Evolutionary conservation across 2,113 vertebrate genomes (phyloP).

Genomic region (Antechinus stuartii): DNA sequence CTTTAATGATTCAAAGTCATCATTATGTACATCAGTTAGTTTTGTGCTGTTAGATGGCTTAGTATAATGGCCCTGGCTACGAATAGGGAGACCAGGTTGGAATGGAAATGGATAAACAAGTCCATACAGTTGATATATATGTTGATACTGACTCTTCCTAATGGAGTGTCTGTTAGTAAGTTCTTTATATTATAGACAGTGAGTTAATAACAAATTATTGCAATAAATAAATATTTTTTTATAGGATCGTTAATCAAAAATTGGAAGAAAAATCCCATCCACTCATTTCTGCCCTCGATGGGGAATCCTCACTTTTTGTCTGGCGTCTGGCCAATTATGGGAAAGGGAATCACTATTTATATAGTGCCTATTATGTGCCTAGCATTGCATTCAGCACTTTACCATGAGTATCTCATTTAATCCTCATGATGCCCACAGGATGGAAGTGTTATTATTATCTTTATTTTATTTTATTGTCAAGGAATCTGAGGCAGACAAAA

Average conservation of each 20-base stretch:
- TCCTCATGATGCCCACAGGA: neutral
- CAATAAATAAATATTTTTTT: neutral
- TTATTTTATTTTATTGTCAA: neutral
- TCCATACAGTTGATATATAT: neutral
- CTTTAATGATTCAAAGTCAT: neutral
- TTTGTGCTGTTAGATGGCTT: neutral
- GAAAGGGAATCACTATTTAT: neutral
- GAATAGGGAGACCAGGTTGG: neutral
- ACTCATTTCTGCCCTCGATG: neutral
- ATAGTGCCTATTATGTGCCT: neutral
- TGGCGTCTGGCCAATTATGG: neutral
- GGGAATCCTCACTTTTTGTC: neutral
- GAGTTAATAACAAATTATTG: neutral
- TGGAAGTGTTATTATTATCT: neutral
- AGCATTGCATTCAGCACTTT: neutral
- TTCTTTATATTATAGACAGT: neutral
- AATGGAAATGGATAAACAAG: neutral
- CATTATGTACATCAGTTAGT: neutral
- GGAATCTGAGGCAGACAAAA: neutral
- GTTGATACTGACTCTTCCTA: neutral
- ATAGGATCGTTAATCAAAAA: neutral
- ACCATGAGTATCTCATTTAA: neutral
- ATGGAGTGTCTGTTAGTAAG: neutral
- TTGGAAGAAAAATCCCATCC: neutral
- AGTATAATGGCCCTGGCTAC: neutral